Evolutionary conservation across 1,140 invertebrate species (phyloP).

Genomic region (Propsilocerus akamusi): DNA sequence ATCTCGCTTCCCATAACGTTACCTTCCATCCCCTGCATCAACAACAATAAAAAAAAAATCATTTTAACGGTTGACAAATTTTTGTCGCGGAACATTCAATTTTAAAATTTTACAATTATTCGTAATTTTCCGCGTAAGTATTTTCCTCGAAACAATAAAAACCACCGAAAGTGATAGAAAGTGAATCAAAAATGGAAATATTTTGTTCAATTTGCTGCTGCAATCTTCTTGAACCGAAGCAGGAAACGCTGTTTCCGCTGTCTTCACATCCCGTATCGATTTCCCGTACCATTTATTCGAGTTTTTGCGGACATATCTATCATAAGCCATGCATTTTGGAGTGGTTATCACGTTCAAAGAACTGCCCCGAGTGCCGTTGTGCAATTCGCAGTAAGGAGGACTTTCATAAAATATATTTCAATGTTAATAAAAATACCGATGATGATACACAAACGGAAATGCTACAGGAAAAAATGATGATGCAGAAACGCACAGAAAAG

Average conservation of each 20-base stretch:
- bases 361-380: background rate
- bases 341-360: background rate
- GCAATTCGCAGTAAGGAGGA: background rate
- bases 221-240: background rate
- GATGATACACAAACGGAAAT: background rate
- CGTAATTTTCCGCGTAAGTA: too few relatives aligned
- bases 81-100: background rate
- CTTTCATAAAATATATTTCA: background rate
- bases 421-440: background rate
- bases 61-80: background rate
- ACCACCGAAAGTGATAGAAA: background rate
- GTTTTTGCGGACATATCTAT: background rate
- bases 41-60: too few relatives aligned
- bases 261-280: background rate
- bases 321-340: background rate
- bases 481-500: background rate
- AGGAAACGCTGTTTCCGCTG: background rate
- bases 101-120: too few relatives aligned
- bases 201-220: background rate
- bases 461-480: background rate
- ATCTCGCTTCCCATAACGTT: background rate
- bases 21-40: background rate
- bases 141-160: background rate
- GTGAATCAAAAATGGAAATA: background rate
- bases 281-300: background rate